These are phyloP conservation scores for Papilio demoleus DNA, from an alignment of 2,888 invertebrate species.

Conservation along the genomic window DNA sequence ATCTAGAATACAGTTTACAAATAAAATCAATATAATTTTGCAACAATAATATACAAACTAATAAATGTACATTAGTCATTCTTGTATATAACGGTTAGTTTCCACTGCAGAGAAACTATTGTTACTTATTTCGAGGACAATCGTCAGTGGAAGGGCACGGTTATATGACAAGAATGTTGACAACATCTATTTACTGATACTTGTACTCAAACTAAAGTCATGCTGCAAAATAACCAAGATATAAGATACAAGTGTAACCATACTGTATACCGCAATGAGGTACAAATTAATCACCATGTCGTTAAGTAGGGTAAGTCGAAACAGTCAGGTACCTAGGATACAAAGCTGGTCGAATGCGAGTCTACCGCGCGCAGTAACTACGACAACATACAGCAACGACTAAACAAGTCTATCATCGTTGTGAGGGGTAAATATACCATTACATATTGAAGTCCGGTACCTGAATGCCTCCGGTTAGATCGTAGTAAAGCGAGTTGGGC, in stretches of 20 bases:
- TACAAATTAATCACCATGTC: constrained; percentile 43
- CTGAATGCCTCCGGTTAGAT: constrained; percentile 83
- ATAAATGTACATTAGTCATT: constrained; percentile 6
- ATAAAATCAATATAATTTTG: constrained; percentile 2
- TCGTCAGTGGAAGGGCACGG: neutral
- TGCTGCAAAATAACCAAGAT: constrained; percentile 49
- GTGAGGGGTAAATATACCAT: constrained; percentile 41
- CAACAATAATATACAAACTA: neutral
- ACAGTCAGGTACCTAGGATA: constrained; percentile 73
- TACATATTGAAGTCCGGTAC: constrained; percentile 62
- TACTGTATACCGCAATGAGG: constrained; percentile 42
- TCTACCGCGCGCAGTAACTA: constrained; percentile 25
- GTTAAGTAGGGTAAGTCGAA: constrained; percentile 54
- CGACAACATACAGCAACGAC: constrained; percentile 34
- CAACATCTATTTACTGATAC: neutral
- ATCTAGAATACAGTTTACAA: neutral
- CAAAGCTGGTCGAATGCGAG: constrained; percentile 46
- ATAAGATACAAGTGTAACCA: constrained; percentile 2
- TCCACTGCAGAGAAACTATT: neutral
- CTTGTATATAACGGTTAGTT: neutral
- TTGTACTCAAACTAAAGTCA: constrained; percentile 44
- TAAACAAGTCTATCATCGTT: constrained; percentile 42
- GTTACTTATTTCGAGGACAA: neutral
- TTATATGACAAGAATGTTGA: constrained; percentile 12
- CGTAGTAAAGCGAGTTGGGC: constrained; percentile 82